Conservation (phyloP, 2,797 vertebrate genomes). For the Uromys caudimaculatus region DNA sequence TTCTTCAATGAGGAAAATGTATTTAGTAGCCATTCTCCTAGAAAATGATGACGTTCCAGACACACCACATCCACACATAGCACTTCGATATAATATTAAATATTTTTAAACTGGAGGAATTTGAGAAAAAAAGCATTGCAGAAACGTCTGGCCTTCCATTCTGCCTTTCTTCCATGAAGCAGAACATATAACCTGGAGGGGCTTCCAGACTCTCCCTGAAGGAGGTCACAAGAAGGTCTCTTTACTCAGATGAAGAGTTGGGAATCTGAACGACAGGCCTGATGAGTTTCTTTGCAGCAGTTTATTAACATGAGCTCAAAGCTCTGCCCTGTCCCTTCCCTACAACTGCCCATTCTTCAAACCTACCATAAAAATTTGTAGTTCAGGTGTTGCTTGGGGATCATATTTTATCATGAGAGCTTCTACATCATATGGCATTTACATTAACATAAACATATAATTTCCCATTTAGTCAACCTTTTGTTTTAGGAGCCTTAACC, state of each 20-base stretch:
- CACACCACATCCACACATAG: too few relatives aligned
- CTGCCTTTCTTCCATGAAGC: neutral
- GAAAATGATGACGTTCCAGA: neutral
- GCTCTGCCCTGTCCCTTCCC: neutral
- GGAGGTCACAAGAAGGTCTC: neutral
- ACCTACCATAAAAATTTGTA: neutral
- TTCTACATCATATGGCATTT: neutral
- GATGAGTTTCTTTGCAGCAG: neutral
- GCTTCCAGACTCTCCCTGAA: neutral
- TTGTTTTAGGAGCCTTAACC: neutral
- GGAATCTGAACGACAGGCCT: neutral
- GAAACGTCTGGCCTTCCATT: neutral
- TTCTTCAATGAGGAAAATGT: constrained; percentile 5
- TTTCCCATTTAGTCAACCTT: neutral
- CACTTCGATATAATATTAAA: neutral
- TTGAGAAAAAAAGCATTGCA: neutral
- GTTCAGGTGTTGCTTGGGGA: neutral
- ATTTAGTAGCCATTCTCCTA: neutral
- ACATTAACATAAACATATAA: neutral
- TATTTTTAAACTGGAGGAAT: neutral
- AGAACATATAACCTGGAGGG: neutral
- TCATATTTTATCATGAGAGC: neutral
- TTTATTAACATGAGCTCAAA: neutral
- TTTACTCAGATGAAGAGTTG: too few relatives aligned
- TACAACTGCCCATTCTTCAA: neutral